Percentiles rank a stretch among this genome's conserved stretches.
These are phyloP conservation scores for Neogobius melanostomus DNA, from an alignment of 2,113 vertebrate species.

Conservation along the genomic window DNA sequence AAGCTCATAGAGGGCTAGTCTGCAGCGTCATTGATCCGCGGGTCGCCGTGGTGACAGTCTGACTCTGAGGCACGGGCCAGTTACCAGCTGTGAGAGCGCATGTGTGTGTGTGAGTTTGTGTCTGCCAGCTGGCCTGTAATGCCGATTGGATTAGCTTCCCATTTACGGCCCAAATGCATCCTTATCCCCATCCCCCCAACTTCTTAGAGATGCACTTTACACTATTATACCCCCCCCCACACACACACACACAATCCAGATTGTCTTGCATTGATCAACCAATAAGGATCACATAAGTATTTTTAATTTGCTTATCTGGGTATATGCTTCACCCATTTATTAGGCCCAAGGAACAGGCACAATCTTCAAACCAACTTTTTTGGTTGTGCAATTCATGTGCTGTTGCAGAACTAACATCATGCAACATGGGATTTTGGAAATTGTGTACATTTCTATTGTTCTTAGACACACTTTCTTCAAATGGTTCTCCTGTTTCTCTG, in stretches of 20 bases:
- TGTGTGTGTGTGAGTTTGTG: constrained; percentile 37
- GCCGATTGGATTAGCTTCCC: constrained; percentile 76
- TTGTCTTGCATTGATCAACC: constrained; percentile 24
- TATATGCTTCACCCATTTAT: not conserved
- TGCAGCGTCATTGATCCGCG: constrained; percentile 68
- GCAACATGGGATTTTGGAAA: constrained; percentile 37
- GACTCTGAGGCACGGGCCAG: constrained; percentile 59
- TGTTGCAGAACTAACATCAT: constrained; percentile 23
- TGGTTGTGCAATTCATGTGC: not conserved
- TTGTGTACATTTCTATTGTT: constrained; percentile 51
- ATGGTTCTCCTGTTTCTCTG: constrained; percentile 16
- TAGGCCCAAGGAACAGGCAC: not conserved
- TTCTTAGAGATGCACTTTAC: constrained; percentile 16
- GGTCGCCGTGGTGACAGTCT: constrained; percentile 66
- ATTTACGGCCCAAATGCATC: constrained; percentile 71
- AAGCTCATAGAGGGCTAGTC: constrained; percentile 50
- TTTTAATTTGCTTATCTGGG: constrained; percentile 1
- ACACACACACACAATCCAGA: constrained; percentile 12
- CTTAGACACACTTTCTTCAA: constrained; percentile 41
- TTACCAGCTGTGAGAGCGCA: constrained; percentile 65
- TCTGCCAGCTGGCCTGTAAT: constrained; percentile 72
- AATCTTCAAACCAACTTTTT: not conserved
- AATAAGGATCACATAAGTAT: not conserved
- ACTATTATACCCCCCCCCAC: constrained; percentile 15
- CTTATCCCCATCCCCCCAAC: constrained; percentile 38